phyloP scores from a whole-genome alignment of 2,797 vertebrate species.

The Florisuga fusca region DNA sequence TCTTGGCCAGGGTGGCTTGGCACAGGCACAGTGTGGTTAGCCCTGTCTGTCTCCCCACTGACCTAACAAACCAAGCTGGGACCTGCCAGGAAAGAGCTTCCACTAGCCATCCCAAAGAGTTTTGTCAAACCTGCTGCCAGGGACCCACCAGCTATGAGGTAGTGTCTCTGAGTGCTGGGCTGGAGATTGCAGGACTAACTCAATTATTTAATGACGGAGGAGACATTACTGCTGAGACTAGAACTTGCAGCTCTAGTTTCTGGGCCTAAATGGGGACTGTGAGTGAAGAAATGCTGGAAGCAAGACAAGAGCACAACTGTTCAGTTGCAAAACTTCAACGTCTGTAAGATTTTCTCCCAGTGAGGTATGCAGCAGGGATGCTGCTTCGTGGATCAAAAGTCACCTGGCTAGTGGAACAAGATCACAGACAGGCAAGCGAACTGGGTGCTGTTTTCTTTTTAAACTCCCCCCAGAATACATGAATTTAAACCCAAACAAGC shows the following conservation, averaged over 20 bases:
- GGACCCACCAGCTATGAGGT: slow-evolving; percentile 68
- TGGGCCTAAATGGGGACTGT: neutral
- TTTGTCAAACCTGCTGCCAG: slow-evolving; percentile 43
- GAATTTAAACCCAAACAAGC: neutral
- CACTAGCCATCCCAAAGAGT: neutral
- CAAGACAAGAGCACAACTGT: neutral
- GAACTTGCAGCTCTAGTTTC: slow-evolving; percentile 50
- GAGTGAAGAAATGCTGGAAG: slow-evolving; percentile 52
- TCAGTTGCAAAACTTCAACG: neutral
- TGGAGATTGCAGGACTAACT: slow-evolving; percentile 30
- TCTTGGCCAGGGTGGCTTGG: slow-evolving; percentile 39
- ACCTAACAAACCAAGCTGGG: slow-evolving; percentile 68
- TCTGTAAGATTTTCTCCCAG: neutral
- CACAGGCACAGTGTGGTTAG: neutral
- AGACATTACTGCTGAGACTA: slow-evolving; percentile 46
- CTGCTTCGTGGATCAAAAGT: neutral
- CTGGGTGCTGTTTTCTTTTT: neutral
- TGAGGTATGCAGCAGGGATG: neutral
- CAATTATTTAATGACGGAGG: slow-evolving; percentile 70
- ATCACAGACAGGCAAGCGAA: neutral
- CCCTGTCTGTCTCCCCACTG: slow-evolving; percentile 44
- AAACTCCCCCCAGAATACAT: no score
- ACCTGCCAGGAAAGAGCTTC: slow-evolving; percentile 64
- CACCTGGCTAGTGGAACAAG: neutral
- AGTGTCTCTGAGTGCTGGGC: slow-evolving; percentile 58